Evolutionary conservation across 92 coral and sea anemone species (phyloP).

Genomic region (Phenganax stokvisi): DNA sequence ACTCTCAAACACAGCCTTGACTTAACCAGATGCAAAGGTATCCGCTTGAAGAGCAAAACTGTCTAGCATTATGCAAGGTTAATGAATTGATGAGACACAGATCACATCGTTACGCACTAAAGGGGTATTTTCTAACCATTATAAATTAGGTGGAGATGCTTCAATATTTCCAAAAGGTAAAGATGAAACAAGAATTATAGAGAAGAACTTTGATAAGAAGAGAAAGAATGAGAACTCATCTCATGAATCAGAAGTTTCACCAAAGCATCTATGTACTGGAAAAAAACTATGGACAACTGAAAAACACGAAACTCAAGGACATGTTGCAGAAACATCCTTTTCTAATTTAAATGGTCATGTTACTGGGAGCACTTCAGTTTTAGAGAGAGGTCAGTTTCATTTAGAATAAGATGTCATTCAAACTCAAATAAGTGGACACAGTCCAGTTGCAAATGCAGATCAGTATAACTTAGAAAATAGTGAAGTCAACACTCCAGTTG

Average conservation of each 20-base stretch:
- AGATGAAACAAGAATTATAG: slow-evolving; percentile 46
- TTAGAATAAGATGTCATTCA: no score
- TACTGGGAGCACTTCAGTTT: not conserved
- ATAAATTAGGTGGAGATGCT: slow-evolving; percentile 85
- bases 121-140: not conserved
- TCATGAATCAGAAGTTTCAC: not conserved
- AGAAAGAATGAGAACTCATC: not conserved
- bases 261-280: slow-evolving; percentile 2
- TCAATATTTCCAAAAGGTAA: slow-evolving; percentile 84
- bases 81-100: no score
- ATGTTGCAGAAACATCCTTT: not conserved
- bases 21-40: not conserved
- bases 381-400: no score
- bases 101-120: no score
- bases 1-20: not conserved
- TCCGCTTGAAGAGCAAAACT: no score
- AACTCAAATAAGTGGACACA: no score
- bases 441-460: no score
- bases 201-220: not conserved
- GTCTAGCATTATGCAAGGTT: no score
- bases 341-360: not conserved
- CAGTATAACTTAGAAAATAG: no score
- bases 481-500: no score
- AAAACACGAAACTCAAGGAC: no score
- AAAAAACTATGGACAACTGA: not conserved